Percentiles rank a stretch among this genome's conserved stretches.
Conservation (phyloP, 2,113 vertebrate species). For the Ibidorhyncha struthersii region DNA sequence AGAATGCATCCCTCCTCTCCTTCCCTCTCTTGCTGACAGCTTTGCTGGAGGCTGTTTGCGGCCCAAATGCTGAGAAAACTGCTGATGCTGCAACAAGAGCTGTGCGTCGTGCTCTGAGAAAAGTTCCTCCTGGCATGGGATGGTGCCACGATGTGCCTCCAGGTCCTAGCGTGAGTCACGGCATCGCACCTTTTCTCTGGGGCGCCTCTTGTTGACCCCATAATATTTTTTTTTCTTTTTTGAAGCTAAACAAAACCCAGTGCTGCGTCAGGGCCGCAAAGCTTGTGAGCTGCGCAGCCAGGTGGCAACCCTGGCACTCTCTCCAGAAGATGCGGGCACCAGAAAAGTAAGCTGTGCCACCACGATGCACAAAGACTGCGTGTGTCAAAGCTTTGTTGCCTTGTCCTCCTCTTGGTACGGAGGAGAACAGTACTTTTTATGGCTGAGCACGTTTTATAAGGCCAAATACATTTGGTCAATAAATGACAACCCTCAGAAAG, state of each 20-base stretch:
- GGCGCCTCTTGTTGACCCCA: not conserved
- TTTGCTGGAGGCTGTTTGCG: not conserved
- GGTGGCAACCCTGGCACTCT: not conserved
- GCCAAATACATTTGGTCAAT: too few relatives aligned
- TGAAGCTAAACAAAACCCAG: not conserved
- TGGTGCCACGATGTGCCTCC: not conserved
- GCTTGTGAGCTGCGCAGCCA: not conserved
- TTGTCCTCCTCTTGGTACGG: not conserved
- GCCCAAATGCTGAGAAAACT: not conserved
- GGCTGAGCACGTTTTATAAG: not conserved
- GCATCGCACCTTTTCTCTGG: not conserved
- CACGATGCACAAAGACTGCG: rapidly evolving
- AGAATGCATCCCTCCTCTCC: not conserved
- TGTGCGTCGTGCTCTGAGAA: too few relatives aligned
- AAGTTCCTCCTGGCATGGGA: not conserved
- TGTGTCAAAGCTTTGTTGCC: not conserved
- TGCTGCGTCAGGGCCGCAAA: not conserved
- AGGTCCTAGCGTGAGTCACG: not conserved
- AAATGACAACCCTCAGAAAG: not conserved
- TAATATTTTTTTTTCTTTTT: not conserved
- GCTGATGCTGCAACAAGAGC: not conserved
- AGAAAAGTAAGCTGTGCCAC: not conserved
- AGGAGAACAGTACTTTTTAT: not conserved
- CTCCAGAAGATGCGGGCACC: not conserved
- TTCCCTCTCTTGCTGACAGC: not conserved